Conservation (phyloP, 1,140 invertebrate species). For the Yoshiicerus persimilis region DNA sequence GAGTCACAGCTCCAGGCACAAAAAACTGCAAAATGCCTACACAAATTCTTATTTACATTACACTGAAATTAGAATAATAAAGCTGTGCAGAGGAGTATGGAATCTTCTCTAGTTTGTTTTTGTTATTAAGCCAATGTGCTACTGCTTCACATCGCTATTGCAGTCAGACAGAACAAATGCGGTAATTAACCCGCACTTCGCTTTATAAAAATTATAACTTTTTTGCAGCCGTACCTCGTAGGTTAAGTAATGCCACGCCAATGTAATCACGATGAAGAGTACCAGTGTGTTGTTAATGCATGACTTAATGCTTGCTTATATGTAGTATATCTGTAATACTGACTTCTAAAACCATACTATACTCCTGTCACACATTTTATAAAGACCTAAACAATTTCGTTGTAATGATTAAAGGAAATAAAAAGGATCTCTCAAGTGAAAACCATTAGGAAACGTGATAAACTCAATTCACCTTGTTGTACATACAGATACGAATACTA, state of each 20-base stretch:
- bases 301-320: neutral
- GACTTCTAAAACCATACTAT: neutral
- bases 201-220: neutral
- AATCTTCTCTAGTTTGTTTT: too few species aligned
- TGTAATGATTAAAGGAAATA: neutral
- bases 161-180: neutral
- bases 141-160: neutral
- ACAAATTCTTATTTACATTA: too few species aligned
- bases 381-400: neutral
- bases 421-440: neutral
- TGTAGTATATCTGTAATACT: neutral
- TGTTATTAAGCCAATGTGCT: too few species aligned
- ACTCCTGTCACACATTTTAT: neutral
- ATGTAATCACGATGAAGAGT: too few species aligned
- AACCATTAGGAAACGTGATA: neutral
- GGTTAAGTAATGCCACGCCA: too few species aligned
- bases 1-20: neutral
- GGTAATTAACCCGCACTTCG: neutral
- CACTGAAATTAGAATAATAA: too few species aligned
- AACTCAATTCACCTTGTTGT: neutral
- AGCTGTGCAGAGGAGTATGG: too few species aligned
- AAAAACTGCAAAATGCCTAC: too few species aligned
- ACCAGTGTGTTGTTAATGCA: too few species aligned
- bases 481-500: neutral
- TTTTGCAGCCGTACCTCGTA: neutral